These are phyloP conservation scores for Aleiodes leptofemur DNA, from an alignment of 2,888 invertebrate species.

Conservation along the genomic window DNA sequence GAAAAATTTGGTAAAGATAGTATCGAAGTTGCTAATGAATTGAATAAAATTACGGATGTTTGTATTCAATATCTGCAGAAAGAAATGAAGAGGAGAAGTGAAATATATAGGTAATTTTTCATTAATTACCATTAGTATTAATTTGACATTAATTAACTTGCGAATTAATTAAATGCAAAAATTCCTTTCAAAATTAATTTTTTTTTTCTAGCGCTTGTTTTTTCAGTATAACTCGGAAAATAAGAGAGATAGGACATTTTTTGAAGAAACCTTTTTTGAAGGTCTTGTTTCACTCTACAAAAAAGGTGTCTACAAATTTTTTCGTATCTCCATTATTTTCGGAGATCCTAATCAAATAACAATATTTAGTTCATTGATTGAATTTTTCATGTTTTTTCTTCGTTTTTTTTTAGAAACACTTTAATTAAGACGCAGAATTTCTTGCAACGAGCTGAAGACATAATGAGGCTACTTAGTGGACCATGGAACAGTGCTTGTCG, in stretches of 20 bases:
- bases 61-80: slow-evolving; percentile 76
- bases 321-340: too few relatives aligned
- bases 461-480: slow-evolving; percentile 78
- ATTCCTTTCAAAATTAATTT: too few relatives aligned
- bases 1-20: slow-evolving; percentile 81
- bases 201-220: neutral
- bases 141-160: slow-evolving; percentile 6
- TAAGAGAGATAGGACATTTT: too few relatives aligned
- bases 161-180: neutral
- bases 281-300: neutral
- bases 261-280: too few relatives aligned
- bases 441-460: slow-evolving; percentile 76
- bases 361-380: neutral
- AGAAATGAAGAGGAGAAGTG: slow-evolving; percentile 56
- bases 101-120: slow-evolving; percentile 61
- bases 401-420: slow-evolving; percentile 72
- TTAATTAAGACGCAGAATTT: slow-evolving; percentile 77
- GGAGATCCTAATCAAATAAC: too few relatives aligned
- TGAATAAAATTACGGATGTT: slow-evolving; percentile 81
- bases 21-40: slow-evolving; percentile 81
- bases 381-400: neutral
- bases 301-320: too few relatives aligned
- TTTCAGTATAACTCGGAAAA: neutral
- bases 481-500: slow-evolving; percentile 76
- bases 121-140: neutral